phyloP scores from a whole-genome alignment of 1,140 invertebrate species.

The Capitella teleta region DNA sequence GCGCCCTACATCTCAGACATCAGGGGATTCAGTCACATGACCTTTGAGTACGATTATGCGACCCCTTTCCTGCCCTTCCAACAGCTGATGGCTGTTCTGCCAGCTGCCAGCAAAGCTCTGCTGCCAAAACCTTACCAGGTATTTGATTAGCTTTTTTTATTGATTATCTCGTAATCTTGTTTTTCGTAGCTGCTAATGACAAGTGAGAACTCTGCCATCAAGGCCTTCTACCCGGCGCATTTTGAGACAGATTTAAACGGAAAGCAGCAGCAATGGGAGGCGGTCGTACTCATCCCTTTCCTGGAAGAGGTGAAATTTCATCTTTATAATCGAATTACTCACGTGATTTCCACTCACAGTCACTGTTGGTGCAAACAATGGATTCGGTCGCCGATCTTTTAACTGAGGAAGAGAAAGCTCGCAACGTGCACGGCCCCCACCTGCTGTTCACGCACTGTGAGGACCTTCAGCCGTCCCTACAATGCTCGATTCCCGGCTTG shows the following conservation, averaged over 20 bases:
- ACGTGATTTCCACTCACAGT: constrained; percentile 43
- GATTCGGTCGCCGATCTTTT: constrained; percentile 54
- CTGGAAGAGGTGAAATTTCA: constrained; percentile 78
- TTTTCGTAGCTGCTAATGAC: constrained; percentile 57
- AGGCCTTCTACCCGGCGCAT: constrained; percentile 77
- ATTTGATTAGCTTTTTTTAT: not conserved
- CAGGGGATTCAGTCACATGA: constrained; percentile 55
- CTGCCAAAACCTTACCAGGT: constrained; percentile 68
- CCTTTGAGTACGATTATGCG: constrained; percentile 63
- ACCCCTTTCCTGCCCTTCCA: constrained; percentile 88
- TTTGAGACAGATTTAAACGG: constrained; percentile 75
- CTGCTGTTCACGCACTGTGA: constrained; percentile 56
- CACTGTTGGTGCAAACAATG: constrained; percentile 65
- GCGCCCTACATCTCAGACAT: constrained; percentile 92
- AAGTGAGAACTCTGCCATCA: constrained; percentile 66
- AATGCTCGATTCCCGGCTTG: not conserved
- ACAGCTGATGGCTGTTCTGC: constrained; percentile 84
- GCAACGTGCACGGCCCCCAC: constrained; percentile 81
- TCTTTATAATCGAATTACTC: no score
- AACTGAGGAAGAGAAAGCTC: constrained; percentile 56
- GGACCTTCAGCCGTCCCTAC: constrained; percentile 46
- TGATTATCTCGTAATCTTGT: not conserved
- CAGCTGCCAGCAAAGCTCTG: constrained; percentile 61
- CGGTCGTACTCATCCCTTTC: constrained; percentile 90
- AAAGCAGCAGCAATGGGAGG: constrained; percentile 94